Base-by-base conservation (phyloP, 1,140 invertebrate genomes). In the Atta cephalotes region DNA sequence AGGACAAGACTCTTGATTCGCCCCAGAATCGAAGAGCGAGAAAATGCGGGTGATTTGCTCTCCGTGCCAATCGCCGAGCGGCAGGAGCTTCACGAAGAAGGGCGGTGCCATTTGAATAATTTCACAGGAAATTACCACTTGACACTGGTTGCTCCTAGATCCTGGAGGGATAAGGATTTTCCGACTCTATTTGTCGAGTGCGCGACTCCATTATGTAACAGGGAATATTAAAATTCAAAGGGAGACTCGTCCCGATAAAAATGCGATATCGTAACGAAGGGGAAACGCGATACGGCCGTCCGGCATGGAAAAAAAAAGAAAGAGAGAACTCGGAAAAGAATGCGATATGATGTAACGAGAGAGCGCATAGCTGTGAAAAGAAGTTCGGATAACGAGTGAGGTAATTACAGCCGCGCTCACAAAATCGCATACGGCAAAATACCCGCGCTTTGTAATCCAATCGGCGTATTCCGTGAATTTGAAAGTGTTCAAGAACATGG, bases 71-170 rank as follows among this genome's bases (percentile, higher is more conserved):
- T 63, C 60, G 87, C 56, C 62, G 72, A 63, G 7, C 76, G 28
- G 72, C 66, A 66, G 60, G 77, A 88, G 90, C 68, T 86, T 79
- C 68, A 51, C 66, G 79, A 88, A n/a, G 80, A 56, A 62, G 56
- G 65, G 79, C 25, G 62, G 86, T 58, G 60, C 80, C 80, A 91
- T 91, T 91, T 92, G 91, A 92, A 92, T 92, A 92, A 92, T 92
- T 92, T 92, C 81, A 89, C 90, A 91, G 91, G 90, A 92, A 91
- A 92, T 92, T 92, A 91, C 66, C 88, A 87, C 70, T 88, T 90
- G 90, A 92, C 91, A 92, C 91, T 88, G 91, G 89, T 92, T 92
- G 88, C 91, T 92, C 87, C 82, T 79, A 78, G 51, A 86, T 77
- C 74, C 88, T 89, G 77, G 49, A 74, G 71, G 56, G 60, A 85